Evolutionary conservation across 2,797 vertebrate species (phyloP).

Genomic region (Amblyopsis hoosieri): DNA sequence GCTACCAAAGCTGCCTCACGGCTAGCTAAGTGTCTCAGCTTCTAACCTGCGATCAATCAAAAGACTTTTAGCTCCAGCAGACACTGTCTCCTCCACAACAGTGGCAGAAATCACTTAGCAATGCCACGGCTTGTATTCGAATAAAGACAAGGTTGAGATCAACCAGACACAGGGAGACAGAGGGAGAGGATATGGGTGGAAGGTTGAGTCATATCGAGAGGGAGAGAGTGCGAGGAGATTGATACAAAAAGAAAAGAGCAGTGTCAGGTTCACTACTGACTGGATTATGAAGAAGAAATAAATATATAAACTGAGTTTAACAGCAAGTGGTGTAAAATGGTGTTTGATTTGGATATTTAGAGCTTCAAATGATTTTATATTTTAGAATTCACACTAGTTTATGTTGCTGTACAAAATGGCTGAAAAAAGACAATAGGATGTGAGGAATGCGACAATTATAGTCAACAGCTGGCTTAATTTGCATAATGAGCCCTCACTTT

Average conservation of each 20-base stretch:
- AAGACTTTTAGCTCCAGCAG: not conserved
- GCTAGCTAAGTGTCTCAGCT: not conserved
- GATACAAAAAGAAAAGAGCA: not conserved
- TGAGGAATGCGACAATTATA: conserved; percentile 71
- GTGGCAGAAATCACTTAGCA: no score
- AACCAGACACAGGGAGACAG: not conserved
- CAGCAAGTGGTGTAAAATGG: no score
- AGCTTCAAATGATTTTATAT: no score
- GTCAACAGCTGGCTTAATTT: conserved; percentile 84
- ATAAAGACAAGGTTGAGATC: not conserved
- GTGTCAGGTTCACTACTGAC: not conserved
- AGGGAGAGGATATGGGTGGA: not conserved
- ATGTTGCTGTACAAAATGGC: no score
- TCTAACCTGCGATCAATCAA: not conserved
- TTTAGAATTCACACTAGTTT: no score
- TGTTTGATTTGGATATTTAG: no score
- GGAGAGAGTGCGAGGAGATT: not conserved
- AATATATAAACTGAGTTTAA: no score
- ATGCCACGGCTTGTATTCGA: no score
- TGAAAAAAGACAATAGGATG: no score
- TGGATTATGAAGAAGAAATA: not conserved
- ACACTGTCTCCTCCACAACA: not conserved
- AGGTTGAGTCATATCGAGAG: not conserved
- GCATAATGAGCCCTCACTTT: conserved; percentile 78
- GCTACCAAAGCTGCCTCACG: no score